These are phyloP conservation scores for Glandiceps talaboti DNA, from an alignment of 53 echinoderm and acorn worm genomes.

Conservation along the genomic window DNA sequence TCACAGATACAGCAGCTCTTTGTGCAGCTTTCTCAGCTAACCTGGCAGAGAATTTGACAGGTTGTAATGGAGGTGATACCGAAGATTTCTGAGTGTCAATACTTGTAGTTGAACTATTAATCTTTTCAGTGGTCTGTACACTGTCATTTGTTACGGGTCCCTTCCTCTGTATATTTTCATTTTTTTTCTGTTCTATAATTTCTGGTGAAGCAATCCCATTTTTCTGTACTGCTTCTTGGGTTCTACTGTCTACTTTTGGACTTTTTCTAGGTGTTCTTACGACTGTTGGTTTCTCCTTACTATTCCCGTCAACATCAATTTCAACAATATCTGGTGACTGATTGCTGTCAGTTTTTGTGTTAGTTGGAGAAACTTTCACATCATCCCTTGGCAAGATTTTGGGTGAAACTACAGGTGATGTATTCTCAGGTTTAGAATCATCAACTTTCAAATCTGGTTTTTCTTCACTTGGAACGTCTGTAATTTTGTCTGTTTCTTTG, in stretches of 20 bases:
- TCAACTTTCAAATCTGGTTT: neutral
- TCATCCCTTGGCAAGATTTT: too few species aligned
- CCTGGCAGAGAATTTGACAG: neutral
- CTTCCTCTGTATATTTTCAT: too few species aligned
- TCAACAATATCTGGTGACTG: neutral
- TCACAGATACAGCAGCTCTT: neutral
- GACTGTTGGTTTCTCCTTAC: neutral
- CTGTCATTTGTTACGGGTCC: neutral
- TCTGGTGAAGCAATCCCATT: neutral
- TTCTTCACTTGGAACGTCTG: constrained; percentile 9
- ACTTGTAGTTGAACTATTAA: neutral
- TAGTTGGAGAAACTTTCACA: too few species aligned
- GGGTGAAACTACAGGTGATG: neutral
- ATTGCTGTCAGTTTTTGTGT: neutral
- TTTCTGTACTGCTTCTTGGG: neutral
- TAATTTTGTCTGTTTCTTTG: constrained; percentile 16
- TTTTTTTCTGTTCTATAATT: too few species aligned
- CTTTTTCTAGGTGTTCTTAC: neutral
- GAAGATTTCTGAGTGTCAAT: neutral
- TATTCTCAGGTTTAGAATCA: neutral
- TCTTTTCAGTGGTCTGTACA: neutral
- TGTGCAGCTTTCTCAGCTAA: neutral
- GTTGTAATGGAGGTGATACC: neutral
- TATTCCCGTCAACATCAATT: neutral
- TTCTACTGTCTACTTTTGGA: neutral